Conservation (phyloP, 1,140 invertebrate species). For the Drosophila orosa region DNA sequence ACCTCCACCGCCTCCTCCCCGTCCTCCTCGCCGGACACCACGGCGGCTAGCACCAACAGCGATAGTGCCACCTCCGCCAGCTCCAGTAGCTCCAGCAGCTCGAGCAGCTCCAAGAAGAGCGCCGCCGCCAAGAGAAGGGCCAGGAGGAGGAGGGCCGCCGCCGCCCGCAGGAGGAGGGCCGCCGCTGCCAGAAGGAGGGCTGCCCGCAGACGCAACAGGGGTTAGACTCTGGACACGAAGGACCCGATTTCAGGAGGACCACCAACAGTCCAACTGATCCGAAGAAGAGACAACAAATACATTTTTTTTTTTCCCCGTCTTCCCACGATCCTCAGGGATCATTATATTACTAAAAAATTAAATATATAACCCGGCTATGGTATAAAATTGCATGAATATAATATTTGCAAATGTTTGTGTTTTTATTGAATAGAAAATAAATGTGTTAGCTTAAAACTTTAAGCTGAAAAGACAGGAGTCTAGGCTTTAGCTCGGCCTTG, state of each 20-base stretch:
- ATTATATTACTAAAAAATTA: not conserved
- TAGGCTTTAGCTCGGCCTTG: too few species aligned
- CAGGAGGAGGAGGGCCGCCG: not conserved
- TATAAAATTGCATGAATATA: conserved; percentile 24
- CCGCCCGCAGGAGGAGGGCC: conserved; percentile 10
- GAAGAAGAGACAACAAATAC: not conserved
- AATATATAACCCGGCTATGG: conserved; percentile 18
- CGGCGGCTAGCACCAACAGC: conserved; percentile 8
- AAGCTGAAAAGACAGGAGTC: not conserved
- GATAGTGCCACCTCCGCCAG: conserved; percentile 2
- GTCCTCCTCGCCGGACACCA: not conserved
- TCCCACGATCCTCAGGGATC: not conserved
- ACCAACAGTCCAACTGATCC: not conserved
- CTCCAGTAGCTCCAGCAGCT: conserved; percentile 8
- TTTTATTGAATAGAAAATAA: not conserved
- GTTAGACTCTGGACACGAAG: not conserved
- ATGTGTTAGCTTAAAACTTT: not conserved
- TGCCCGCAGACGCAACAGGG: conserved; percentile 15
- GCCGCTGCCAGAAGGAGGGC: conserved; percentile 21
- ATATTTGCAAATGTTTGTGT: not conserved
- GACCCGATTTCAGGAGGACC: not conserved
- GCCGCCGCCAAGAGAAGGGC: conserved; percentile 1
- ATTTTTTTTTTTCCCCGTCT: conserved; percentile 11
- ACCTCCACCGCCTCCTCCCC: not conserved
- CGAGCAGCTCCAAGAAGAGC: conserved; percentile 3